Conservation (phyloP, 2,797 vertebrate species). For the Cyclura pinguis region DNA sequence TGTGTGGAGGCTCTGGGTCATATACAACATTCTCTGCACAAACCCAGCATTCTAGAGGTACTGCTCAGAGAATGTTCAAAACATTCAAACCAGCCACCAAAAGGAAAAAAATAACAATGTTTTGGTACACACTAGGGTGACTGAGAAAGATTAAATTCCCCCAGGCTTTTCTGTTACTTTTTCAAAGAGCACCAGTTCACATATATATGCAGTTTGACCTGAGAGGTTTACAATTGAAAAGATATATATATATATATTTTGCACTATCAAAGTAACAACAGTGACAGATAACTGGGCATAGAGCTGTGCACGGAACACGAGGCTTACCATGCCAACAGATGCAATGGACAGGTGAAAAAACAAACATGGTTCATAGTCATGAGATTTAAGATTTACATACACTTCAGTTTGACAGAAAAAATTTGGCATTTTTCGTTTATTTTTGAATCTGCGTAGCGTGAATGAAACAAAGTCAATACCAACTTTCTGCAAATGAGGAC, state of each 20-base stretch:
- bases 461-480: conserved; percentile 77
- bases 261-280: conserved; percentile 41
- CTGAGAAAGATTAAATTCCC: conserved; percentile 32
- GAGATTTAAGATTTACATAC: conserved; percentile 68
- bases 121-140: not conserved
- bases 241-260: not conserved
- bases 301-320: conserved; percentile 57
- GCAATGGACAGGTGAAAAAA: conserved; percentile 54
- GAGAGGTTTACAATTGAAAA: conserved; percentile 68
- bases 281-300: conserved; percentile 56
- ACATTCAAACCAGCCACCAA: not conserved
- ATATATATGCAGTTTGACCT: conserved; percentile 53
- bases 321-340: conserved; percentile 65
- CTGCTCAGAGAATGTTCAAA: not conserved
- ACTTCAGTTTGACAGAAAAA: conserved; percentile 74
- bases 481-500: conserved; percentile 78
- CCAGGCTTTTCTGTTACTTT: conserved; percentile 44
- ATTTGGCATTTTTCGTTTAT: conserved; percentile 81
- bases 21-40: not conserved
- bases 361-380: conserved; percentile 53
- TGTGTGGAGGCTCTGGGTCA: no score
- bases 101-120: not conserved
- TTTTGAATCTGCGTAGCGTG: conserved; percentile 74
- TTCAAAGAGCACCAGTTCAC: not conserved
- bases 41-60: not conserved